phyloP scores from a whole-genome alignment of 2,113 vertebrate genomes.

The Megalops atlanticus region DNA sequence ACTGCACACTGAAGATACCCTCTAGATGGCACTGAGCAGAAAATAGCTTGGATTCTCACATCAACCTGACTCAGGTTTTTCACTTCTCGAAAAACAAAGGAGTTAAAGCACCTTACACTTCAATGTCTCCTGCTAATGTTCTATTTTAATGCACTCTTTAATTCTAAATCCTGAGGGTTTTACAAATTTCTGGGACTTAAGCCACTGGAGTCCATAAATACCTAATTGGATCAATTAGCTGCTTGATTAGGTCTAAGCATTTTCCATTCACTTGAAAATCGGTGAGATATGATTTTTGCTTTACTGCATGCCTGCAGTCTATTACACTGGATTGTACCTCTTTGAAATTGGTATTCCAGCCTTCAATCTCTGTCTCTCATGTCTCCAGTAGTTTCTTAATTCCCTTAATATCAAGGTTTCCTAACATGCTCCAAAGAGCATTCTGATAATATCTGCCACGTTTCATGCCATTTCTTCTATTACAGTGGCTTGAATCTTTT shows the following conservation, averaged over 20 bases:
- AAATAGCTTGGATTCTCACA: too few species aligned
- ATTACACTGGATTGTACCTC: not conserved
- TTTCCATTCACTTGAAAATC: not conserved
- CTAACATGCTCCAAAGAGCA: not conserved
- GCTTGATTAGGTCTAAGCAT: not conserved
- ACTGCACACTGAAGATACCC: too few species aligned
- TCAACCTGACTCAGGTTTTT: too few species aligned
- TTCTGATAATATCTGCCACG: not conserved
- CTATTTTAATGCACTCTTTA: too few species aligned
- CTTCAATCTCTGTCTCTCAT: not conserved
- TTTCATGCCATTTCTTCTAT: not conserved
- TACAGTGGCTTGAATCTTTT: slow-evolving; percentile 6
- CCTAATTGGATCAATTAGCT: not conserved
- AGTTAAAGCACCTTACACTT: too few species aligned
- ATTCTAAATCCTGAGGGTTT: too few species aligned
- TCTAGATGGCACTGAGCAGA: too few species aligned
- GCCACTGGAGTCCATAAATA: too few species aligned
- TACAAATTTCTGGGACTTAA: too few species aligned
- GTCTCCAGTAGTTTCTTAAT: not conserved
- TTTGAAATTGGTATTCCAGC: not conserved
- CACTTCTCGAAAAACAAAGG: too few species aligned
- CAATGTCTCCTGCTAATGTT: too few species aligned
- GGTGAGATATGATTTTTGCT: not conserved
- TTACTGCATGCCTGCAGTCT: not conserved
- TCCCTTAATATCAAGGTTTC: not conserved